Base-by-base conservation (phyloP, 2,113 vertebrate species). In the Rhabdornis inornatus region DNA sequence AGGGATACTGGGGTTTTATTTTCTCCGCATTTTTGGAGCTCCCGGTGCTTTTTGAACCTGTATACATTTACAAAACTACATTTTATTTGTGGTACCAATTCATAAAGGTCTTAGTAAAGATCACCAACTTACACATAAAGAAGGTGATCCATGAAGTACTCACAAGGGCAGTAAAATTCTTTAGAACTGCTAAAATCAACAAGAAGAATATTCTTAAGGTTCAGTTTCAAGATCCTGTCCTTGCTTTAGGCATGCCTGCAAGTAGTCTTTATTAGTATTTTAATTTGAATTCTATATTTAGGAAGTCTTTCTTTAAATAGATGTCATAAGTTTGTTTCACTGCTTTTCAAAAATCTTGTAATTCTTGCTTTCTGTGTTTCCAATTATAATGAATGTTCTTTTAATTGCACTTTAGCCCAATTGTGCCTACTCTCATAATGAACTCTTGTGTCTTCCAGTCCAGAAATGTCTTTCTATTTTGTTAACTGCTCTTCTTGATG, bases 401-500 rank as follows among this genome's bases (percentile, higher is more conserved):
- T 90, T 95, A 94, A 88, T 87, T 94, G 68, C 68, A 87, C 76
- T 94, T 94, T 82, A 89, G 50, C 57, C 82, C 92, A 80, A 91
- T 95, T 87, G 75, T 68, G 10, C 64, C 86, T 92, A 87, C 18
- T 93, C 39, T 93, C 35, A 33, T 93, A 93, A 96, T 87, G 85
- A 96, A 80, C 59, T 87, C 59, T 59, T 64, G 37, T 68, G 59
- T 93, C 90, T 94, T 90, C 65, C 52, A 74, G 83, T 89, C 61
- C 72, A 96, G 84, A 94, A 96, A 92, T 64, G 55, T 84, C 84
- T 95, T 96, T 96, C 44, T 78, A 91, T 30, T 94, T 89, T 93
- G 83, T 92, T 94, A 97, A 77, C 72, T 82, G 52, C 44, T 95
- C 40, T 75, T 90, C 84, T 83, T 96, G 94, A 95, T 94, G 76